Conservation (phyloP, 2,113 vertebrate genomes). For the Brachirus orientalis region DNA sequence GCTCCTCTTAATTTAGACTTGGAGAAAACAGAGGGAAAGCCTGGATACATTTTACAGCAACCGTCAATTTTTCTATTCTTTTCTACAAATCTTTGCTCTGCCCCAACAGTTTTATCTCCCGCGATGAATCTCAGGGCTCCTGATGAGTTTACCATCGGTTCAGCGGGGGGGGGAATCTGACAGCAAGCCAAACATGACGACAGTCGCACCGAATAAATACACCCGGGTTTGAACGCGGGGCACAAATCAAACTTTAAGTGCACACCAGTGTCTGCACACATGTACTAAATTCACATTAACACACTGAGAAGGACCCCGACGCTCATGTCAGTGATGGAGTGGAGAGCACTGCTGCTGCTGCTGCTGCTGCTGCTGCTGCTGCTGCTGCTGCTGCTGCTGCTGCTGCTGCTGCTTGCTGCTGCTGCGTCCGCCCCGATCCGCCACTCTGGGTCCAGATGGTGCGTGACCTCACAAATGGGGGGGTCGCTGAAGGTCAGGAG, state of each 20-base stretch:
- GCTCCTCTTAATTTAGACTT: slow-evolving; percentile 36
- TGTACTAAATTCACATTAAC: not conserved
- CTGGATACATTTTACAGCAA: not conserved
- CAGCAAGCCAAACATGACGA: too few relatives aligned
- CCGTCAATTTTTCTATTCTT: not conserved
- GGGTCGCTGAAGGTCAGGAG: slow-evolving; percentile 60
- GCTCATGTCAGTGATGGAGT: slow-evolving; percentile 52
- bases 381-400: too few relatives aligned
- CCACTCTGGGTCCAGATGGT: slow-evolving; percentile 51
- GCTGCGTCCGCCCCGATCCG: not conserved
- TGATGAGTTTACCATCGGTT: slow-evolving; percentile 5
- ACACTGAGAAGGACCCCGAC: not conserved
- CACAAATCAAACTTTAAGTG: too few relatives aligned
- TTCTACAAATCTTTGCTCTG: not conserved
- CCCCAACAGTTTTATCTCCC: not conserved
- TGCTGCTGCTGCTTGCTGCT: too few relatives aligned
- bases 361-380: too few relatives aligned
- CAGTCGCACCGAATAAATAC: too few relatives aligned
- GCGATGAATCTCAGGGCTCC: not conserved
- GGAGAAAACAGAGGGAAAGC: slow-evolving; percentile 2
- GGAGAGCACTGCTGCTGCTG: not conserved
- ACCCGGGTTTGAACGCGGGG: too few relatives aligned
- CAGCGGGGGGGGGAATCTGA: too few relatives aligned
- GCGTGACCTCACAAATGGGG: slow-evolving; percentile 67
- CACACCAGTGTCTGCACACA: not conserved